These are phyloP conservation scores for Latrodectus hesperus DNA, from an alignment of 2,888 invertebrate genomes.

Conservation along the genomic window DNA sequence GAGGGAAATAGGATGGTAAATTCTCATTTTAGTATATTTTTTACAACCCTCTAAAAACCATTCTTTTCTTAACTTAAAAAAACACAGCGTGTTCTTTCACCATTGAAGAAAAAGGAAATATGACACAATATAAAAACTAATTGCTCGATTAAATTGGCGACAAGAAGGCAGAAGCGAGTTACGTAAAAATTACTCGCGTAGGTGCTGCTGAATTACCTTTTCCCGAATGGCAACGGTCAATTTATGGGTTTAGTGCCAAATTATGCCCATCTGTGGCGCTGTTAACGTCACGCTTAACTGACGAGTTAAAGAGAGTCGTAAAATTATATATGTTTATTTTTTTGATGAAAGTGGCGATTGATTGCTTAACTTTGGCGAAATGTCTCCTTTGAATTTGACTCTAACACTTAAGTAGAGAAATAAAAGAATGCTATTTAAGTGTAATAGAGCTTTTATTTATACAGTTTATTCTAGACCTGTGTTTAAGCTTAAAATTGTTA, in stretches of 20 bases:
- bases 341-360: too few species aligned
- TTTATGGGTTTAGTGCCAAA: conserved; percentile 2
- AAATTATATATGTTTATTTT: not conserved
- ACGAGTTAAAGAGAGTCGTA: conserved; percentile 30
- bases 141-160: conserved; percentile 13
- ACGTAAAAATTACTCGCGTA: conserved; percentile 29
- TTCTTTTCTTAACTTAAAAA: not conserved
- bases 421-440: too few species aligned
- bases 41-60: not conserved
- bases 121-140: conserved; percentile 46
- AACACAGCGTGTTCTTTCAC: not conserved
- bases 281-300: conserved; percentile 30
- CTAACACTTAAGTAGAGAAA: too few species aligned
- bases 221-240: conserved; percentile 2
- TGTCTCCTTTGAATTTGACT: too few species aligned
- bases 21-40: not conserved
- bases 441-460: too few species aligned
- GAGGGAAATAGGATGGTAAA: too few species aligned
- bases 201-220: conserved; percentile 5
- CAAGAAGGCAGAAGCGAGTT: not conserved
- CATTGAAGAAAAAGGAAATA: conserved; percentile 7
- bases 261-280: conserved; percentile 46
- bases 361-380: too few species aligned
- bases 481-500: too few species aligned
- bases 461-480: too few species aligned